Evolutionary conservation across 2,113 vertebrate genomes (phyloP).

Genomic region (Lamprologus ornatipinnis): DNA sequence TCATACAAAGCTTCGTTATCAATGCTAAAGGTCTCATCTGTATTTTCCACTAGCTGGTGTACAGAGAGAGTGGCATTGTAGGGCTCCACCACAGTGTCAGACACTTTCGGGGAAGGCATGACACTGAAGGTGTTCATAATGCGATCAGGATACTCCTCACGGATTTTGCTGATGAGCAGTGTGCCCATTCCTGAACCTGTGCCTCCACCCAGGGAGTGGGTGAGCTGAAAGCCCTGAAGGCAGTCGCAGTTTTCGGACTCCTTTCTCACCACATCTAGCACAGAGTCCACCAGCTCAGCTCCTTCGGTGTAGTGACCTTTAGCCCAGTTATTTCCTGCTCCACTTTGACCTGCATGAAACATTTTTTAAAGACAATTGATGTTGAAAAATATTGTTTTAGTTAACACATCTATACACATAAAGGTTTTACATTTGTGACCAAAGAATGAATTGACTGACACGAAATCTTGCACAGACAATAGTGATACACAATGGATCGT

Average conservation of each 20-base stretch:
- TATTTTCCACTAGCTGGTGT: conserved; percentile 96
- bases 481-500: neutral
- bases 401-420: neutral
- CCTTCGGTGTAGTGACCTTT: conserved; percentile 77
- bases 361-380: neutral
- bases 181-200: conserved; percentile 90
- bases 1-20: conserved; percentile 96
- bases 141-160: conserved; percentile 87
- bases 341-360: conserved; percentile 66
- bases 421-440: neutral
- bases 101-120: conserved; percentile 89
- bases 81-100: conserved; percentile 94
- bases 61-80: conserved; percentile 93
- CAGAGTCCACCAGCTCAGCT: conserved; percentile 72
- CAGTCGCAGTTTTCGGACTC: conserved; percentile 87
- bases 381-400: neutral
- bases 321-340: conserved; percentile 76
- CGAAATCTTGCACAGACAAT: neutral
- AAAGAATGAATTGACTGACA: neutral
- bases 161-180: conserved; percentile 89
- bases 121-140: conserved; percentile 96
- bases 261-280: conserved; percentile 73
- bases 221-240: conserved; percentile 89
- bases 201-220: conserved; percentile 85
- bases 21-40: conserved; percentile 95